Base-by-base conservation (phyloP, 2,113 vertebrate species). In the Hystrix cristata region DNA sequence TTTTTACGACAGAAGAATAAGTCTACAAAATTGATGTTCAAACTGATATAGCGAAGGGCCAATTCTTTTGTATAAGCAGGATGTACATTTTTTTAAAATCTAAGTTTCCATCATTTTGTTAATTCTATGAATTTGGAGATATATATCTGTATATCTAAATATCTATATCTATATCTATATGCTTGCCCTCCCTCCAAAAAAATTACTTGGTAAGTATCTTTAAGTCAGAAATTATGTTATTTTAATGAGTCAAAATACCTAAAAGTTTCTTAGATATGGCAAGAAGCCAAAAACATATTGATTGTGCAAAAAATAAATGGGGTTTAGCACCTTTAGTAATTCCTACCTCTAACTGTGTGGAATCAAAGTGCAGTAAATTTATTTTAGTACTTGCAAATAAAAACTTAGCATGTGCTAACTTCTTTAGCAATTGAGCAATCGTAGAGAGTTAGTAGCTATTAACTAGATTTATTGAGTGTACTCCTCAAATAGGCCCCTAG, bases 291-390 rank as follows among this genome's bases (percentile, higher is more conserved):
- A 95, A 91, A 90, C 78, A 16, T 72, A 76, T 43, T 93, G 27
- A 80, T 79, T 79, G 14, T 43, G 4, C n/a, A 85, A 81, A 59
- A 87, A 84, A 85, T 15, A 93, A 64, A 93, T 43, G 38, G 43
- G 8, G 43, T 78, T 92, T 81, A 80, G 27, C 2, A n/a, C 74
- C 48, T 15, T 80, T 71, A 79, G 21, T 83, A 92, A 90, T 91
- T 51, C 5, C 55, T 67, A 48, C 55, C 23, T 97, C 60, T 96
- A 82, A 19, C 46, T 82, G 48, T 80, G 48, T 83, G 51, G 82
- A 51, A 83, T 93, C 46, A 96, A 95, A 97, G 94, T 83, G 21
- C 51, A 95, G 53, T 89, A 65, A 94, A 94, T 96, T 96, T 93
- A 83, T 72, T 96, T 93, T 46, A 59, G 21, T 67, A 53, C 51